Conservation (phyloP, 2,797 vertebrate species). For the Adelosebastes latens region DNA sequence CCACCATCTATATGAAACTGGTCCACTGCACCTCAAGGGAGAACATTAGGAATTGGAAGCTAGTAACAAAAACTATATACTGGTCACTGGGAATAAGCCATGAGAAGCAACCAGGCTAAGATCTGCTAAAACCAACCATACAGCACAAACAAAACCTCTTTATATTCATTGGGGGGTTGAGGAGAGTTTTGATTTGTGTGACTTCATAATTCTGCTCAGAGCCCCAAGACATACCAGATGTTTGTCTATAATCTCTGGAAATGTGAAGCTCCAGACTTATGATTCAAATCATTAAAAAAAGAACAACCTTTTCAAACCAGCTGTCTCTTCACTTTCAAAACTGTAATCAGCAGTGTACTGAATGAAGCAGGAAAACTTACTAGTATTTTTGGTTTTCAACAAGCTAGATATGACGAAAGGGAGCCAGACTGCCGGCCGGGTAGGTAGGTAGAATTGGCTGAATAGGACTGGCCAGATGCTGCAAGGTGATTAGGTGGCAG, state of each 20-base stretch:
- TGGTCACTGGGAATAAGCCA: conserved; percentile 33
- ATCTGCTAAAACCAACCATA: conserved; percentile 52
- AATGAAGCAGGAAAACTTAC: conserved; percentile 99
- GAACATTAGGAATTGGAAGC: conserved; percentile 21
- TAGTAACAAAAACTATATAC: conserved; percentile 30
- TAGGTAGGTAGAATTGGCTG: conserved; percentile 99
- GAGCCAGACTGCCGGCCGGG: conserved; percentile 99
- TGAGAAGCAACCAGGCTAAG: conserved; percentile 41
- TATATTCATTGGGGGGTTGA: conserved; percentile 45
- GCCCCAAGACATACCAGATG: conserved; percentile 54
- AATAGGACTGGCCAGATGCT: conserved; percentile 99
- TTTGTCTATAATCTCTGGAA: conserved; percentile 61
- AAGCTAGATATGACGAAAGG: conserved; percentile 99
- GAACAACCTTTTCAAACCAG: conserved; percentile 91
- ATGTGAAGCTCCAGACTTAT: conserved; percentile 76
- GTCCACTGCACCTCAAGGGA: conserved; percentile 49
- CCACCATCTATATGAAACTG: conserved; percentile 61
- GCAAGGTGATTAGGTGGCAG: conserved; percentile 99
- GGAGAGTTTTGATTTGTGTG: conserved; percentile 38
- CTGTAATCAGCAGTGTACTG: conserved; percentile 99
- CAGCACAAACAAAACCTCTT: conserved; percentile 33
- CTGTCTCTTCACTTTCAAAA: conserved; percentile 97
- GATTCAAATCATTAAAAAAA: conserved; percentile 80
- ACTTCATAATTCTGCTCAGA: conserved; percentile 62
- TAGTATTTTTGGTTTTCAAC: conserved; percentile 99